Conservation (phyloP, 37 sponge, comb jelly and placozoan species). For the Beroe ovata region DNA sequence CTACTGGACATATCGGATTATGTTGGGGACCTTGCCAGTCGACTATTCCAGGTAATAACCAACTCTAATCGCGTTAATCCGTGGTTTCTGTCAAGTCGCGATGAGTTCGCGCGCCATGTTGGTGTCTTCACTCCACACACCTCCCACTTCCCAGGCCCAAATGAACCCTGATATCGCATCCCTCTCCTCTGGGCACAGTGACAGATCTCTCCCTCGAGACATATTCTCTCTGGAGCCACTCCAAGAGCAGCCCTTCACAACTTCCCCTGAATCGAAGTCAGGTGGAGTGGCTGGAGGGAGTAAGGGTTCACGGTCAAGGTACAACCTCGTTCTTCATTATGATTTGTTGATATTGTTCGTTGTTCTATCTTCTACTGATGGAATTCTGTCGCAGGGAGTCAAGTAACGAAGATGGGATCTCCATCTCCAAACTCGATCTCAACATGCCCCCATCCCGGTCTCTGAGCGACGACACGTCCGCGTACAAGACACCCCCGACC, state of each 20-base stretch:
- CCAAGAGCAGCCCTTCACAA: background rate
- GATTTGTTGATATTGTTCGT: too few relatives aligned
- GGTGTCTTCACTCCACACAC: too few relatives aligned
- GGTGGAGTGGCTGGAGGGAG: background rate
- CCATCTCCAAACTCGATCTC: background rate
- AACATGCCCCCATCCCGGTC: background rate
- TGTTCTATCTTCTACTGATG: too few relatives aligned
- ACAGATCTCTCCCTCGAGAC: constrained; percentile 39
- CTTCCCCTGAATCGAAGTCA: constrained; percentile 9
- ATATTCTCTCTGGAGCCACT: constrained; percentile 29
- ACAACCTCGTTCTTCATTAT: too few relatives aligned
- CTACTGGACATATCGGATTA: constrained; percentile 11
- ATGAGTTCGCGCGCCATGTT: too few relatives aligned
- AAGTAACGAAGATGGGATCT: background rate
- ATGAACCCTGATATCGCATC: constrained; percentile 66
- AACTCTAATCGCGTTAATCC: too few relatives aligned
- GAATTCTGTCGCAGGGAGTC: background rate
- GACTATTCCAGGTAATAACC: constrained; percentile 66
- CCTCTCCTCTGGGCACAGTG: constrained; percentile 45
- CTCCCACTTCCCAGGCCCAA: constrained; percentile 53
- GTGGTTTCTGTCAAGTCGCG: too few relatives aligned
- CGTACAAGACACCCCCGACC: background rate
- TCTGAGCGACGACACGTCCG: background rate
- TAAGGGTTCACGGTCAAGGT: background rate
- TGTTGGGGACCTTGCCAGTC: constrained; percentile 20